Evolutionary conservation across 92 coral and sea anemone species (phyloP).

Genomic region (Porites divaricata): DNA sequence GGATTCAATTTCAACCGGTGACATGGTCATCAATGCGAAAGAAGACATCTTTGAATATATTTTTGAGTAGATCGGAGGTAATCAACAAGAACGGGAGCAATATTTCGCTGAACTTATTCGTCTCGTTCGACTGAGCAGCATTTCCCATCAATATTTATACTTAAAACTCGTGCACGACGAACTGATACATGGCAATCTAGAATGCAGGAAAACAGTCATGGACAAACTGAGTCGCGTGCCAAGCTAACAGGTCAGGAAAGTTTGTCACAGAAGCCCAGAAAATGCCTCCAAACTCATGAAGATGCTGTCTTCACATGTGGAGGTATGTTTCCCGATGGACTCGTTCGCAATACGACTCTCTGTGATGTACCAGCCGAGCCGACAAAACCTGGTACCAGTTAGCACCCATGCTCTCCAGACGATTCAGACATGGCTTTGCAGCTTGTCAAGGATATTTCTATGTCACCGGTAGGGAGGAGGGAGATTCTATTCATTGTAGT

Average conservation of each 20-base stretch:
- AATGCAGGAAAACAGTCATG: constrained; percentile 68
- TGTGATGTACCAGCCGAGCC: constrained; percentile 67
- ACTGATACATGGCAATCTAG: constrained; percentile 60
- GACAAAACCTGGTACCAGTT: constrained; percentile 74
- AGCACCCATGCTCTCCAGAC: constrained; percentile 74
- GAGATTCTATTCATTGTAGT: constrained; percentile 58
- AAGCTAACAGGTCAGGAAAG: constrained; percentile 35
- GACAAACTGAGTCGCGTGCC: constrained; percentile 65
- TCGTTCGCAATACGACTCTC: constrained; percentile 66
- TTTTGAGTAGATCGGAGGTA: constrained; percentile 76
- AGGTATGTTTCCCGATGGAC: constrained; percentile 73
- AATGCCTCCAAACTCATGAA: constrained; percentile 73
- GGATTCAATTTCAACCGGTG: constrained; percentile 82
- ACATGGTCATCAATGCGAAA: constrained; percentile 71
- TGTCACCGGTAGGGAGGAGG: constrained; percentile 87
- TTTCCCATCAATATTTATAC: constrained; percentile 75
- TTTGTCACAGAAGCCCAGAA: constrained; percentile 65
- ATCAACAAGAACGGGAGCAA: constrained; percentile 65
- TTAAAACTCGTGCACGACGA: constrained; percentile 59
- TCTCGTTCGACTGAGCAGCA: constrained; percentile 77
- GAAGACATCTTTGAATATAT: constrained; percentile 88
- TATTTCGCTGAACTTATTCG: constrained; percentile 73
- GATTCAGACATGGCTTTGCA: constrained; percentile 81
- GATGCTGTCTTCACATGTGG: constrained; percentile 86
- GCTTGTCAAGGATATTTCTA: constrained; percentile 74